phyloP scores from a whole-genome alignment of 2,113 vertebrate genomes.

The Entomyzon cyanotis region DNA sequence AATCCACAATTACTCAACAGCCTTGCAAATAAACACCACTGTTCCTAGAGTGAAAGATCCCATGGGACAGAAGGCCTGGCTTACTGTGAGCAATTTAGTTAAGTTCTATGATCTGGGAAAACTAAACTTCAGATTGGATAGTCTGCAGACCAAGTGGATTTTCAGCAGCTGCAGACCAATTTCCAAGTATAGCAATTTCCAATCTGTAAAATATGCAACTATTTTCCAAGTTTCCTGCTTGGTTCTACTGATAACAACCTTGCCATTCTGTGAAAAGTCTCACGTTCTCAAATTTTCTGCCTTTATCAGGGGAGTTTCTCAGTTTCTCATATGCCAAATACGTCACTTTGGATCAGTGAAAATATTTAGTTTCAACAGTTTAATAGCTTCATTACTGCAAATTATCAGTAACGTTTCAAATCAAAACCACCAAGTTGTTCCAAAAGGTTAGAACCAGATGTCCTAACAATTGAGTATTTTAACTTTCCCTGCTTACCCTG shows the following conservation, averaged over 20 bases:
- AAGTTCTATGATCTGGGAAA: not conserved
- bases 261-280: not conserved
- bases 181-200: not conserved
- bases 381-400: not conserved
- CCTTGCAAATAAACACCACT: constrained; percentile 13
- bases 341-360: not conserved
- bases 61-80: not conserved
- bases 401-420: constrained; percentile 6
- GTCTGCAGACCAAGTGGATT: constrained; percentile 21
- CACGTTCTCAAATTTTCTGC: not conserved
- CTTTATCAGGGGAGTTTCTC: constrained; percentile 1
- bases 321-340: not conserved
- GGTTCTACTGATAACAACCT: not conserved
- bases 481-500: not conserved
- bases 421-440: not conserved
- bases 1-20: constrained; percentile 36
- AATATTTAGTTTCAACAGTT: not conserved
- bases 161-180: not conserved
- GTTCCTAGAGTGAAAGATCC: constrained; percentile 51
- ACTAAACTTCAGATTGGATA: not conserved
- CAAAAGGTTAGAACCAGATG: constrained; percentile 35
- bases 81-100: not conserved
- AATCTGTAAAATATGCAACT: not conserved
- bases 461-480: not conserved
- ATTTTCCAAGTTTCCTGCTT: not conserved